A percentile compares a stretch with the other conserved stretches of the same genome.
Evolutionary conservation across 2,113 vertebrate species (phyloP).

Genomic region (Bambusicola thoracicus): DNA sequence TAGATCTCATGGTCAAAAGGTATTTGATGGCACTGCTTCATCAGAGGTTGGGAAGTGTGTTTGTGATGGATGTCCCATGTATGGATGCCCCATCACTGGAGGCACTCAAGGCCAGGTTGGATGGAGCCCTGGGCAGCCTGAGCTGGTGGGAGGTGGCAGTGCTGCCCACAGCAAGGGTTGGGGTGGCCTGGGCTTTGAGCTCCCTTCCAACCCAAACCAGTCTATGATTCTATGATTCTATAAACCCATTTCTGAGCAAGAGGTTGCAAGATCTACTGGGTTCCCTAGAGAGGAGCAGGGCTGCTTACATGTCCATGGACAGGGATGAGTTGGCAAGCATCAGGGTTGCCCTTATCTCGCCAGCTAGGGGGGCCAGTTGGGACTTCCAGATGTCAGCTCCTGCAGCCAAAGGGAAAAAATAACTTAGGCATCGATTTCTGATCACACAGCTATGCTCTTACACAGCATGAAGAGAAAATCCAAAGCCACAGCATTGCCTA

Average conservation of each 20-base stretch:
- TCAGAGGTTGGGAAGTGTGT: background rate
- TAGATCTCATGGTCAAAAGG: background rate
- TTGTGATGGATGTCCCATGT: background rate
- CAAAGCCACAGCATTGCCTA: background rate
- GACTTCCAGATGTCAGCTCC: background rate
- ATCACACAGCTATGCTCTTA: background rate
- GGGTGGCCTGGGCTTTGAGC: no score
- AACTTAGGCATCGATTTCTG: background rate
- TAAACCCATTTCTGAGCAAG: background rate
- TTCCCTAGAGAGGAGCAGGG: background rate
- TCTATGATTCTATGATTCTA: no score
- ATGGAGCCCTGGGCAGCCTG: no score
- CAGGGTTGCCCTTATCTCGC: accelerated
- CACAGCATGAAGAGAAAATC: background rate
- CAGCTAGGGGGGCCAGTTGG: background rate
- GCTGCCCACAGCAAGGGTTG: no score
- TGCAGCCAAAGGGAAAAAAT: background rate
- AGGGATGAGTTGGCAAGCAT: background rate
- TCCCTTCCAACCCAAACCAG: no score
- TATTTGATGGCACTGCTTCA: background rate
- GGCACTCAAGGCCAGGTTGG: no score
- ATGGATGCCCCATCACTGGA: no score
- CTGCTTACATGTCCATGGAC: background rate
- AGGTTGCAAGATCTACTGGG: background rate
- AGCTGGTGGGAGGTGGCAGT: no score